Evolutionary conservation across 2,888 invertebrate species (phyloP), one percentile per base, ranked within the genome.

Genomic region (Andrena bicolor): DNA sequence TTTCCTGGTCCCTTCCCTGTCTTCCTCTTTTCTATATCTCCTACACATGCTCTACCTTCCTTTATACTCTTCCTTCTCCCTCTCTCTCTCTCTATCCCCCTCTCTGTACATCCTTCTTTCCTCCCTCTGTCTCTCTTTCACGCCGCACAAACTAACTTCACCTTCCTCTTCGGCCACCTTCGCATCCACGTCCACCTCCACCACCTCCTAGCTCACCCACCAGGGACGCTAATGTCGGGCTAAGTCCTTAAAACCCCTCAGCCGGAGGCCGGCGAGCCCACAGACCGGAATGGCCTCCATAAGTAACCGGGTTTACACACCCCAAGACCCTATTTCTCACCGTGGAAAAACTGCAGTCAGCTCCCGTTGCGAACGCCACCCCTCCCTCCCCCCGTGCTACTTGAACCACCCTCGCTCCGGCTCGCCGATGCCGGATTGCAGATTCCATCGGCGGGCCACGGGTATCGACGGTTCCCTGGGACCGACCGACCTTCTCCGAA

Each of bases 281-380:
- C 90, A 91, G 90, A 91, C 92, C 90, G 90, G 91, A 93, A 93
- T 93, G 93, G 92, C 93, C 93, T 93, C 93, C 92, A 93, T 93
- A 93, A 93, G 93, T 93, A 93, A 93, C 93, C 91, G 91, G 93
- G 92, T 92, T 93, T 93, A 93, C 93, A 92, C 92, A 92, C 92
- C 93, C 91, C 90, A 90, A 92, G 92, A 92, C 92, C 92, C 91
- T 92, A 93, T 93, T 93, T 93, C 91, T 93, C 93, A 93, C 91
- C 88, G 91, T 90, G 89, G 90, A 93, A 93, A 93, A 93, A 92
- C 89, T 92, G 90, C 91, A 92, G 90, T 90, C 88, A 88, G 88
- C 87, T 83, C 85, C 56, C 81, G 87, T 86, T 88, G 85, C 86
- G 82, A 85, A 76, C 85, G 70, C 70, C 68, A 70, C 61, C 74